Evolutionary conservation across 2,797 vertebrate species (phyloP).

Genomic region (Myotis findleyi): DNA sequence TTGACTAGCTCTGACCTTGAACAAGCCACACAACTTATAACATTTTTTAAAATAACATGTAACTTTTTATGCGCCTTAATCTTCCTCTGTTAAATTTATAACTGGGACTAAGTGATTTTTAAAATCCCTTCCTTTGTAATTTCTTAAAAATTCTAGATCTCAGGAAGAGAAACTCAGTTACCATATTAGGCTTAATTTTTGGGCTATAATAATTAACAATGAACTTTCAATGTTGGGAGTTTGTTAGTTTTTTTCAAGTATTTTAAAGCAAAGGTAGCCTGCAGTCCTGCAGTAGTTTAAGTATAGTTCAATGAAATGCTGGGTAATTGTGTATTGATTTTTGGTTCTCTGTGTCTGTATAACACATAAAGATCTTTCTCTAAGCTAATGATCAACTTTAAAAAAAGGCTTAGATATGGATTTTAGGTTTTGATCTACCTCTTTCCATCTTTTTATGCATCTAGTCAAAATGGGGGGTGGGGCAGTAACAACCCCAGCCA

Average conservation of each 20-base stretch:
- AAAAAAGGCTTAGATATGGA: not conserved
- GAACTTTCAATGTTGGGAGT: not conserved
- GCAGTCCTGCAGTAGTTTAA: not conserved
- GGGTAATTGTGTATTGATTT: not conserved
- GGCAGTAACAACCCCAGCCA: not conserved
- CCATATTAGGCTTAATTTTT: not conserved
- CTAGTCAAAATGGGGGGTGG: not conserved
- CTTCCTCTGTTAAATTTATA: not conserved
- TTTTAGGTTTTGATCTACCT: not conserved
- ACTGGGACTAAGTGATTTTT: not conserved
- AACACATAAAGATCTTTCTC: not conserved
- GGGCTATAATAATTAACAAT: not conserved
- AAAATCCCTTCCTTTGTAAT: not conserved
- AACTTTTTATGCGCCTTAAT: not conserved
- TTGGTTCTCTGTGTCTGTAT: not conserved
- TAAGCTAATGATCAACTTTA: not conserved
- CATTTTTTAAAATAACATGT: not conserved
- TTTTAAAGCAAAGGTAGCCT: not conserved
- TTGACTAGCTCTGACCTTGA: not conserved
- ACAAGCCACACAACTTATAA: not conserved
- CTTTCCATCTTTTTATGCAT: not conserved
- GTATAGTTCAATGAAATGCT: not conserved
- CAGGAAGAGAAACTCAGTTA: not conserved
- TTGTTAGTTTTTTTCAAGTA: slow-evolving; percentile 14
- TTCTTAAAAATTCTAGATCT: not conserved